These are phyloP conservation scores for Bambusicola thoracicus DNA, from an alignment of 2,113 vertebrate genomes.

Conservation along the genomic window DNA sequence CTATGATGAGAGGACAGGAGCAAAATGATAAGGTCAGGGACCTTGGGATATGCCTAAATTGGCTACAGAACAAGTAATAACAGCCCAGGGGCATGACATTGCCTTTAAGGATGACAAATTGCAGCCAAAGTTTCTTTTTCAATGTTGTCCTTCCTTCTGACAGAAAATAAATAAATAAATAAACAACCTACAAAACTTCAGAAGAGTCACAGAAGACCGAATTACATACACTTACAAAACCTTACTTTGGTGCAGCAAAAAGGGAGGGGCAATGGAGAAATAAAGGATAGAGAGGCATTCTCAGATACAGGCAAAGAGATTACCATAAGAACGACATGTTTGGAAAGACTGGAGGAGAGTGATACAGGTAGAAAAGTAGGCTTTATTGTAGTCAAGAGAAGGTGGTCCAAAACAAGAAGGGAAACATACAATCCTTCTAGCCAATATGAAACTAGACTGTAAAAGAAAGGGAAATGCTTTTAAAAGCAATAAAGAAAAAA, in stretches of 20 bases:
- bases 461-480: neutral
- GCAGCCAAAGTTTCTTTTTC: neutral
- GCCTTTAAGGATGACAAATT: neutral
- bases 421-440: neutral
- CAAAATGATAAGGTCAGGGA: neutral
- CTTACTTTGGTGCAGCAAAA: neutral
- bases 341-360: neutral
- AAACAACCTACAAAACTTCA: neutral
- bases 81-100: neutral
- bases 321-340: neutral
- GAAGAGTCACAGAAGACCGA: neutral
- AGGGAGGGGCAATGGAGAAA: neutral
- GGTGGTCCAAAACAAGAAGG: neutral
- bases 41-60: neutral
- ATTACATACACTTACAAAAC: neutral
- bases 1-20: neutral
- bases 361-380: neutral
- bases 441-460: neutral
- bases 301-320: neutral
- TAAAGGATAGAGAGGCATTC: neutral
- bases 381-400: neutral
- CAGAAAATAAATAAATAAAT: neutral
- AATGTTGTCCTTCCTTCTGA: neutral
- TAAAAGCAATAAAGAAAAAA: neutral
- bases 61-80: neutral